These are phyloP conservation scores for Masnerella sp. DNA, from an alignment of 2,888 invertebrate species.

Conservation along the genomic window DNA sequence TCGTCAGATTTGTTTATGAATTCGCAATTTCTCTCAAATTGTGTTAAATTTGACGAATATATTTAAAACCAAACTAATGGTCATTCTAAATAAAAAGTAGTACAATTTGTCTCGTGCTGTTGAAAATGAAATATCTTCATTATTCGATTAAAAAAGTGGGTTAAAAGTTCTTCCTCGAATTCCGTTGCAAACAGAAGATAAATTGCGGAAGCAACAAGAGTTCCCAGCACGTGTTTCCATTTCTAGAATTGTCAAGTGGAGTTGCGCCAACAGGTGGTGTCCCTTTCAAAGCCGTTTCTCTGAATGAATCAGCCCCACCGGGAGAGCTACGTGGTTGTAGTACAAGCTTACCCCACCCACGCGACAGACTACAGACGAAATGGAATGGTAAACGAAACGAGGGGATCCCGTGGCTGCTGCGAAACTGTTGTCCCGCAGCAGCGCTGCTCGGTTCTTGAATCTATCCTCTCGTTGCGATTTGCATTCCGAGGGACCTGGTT, in stretches of 20 bases:
- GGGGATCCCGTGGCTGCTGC: constrained; percentile 70
- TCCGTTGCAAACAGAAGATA: too few relatives aligned
- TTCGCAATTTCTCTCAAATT: too few relatives aligned
- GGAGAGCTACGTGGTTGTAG: constrained; percentile 70
- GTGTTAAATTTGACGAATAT: too few relatives aligned
- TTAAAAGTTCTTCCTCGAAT: too few relatives aligned
- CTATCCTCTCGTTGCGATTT: too few relatives aligned
- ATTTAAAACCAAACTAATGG: too few relatives aligned
- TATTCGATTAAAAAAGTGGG: too few relatives aligned
- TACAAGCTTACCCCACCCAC: constrained; percentile 76
- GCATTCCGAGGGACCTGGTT: too few relatives aligned
- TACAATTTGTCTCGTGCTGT: too few relatives aligned
- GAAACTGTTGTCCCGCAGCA: constrained; percentile 72
- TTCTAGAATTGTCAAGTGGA: constrained; percentile 75
- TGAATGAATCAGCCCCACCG: constrained; percentile 77
- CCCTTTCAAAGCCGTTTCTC: constrained; percentile 78
- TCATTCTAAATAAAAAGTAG: too few relatives aligned
- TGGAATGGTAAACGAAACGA: constrained; percentile 77
- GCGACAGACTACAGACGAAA: constrained; percentile 76
- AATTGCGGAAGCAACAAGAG: constrained; percentile 33
- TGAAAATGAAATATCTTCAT: too few relatives aligned
- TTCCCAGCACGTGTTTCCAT: constrained; percentile 69
- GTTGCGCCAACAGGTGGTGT: constrained; percentile 77
- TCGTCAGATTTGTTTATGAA: too few relatives aligned
- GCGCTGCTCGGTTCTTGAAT: neutral